Percentiles rank a stretch among this genome's conserved stretches.
phyloP scores from a whole-genome alignment of 2,113 vertebrate genomes.

The Pycnonotus jocosus region DNA sequence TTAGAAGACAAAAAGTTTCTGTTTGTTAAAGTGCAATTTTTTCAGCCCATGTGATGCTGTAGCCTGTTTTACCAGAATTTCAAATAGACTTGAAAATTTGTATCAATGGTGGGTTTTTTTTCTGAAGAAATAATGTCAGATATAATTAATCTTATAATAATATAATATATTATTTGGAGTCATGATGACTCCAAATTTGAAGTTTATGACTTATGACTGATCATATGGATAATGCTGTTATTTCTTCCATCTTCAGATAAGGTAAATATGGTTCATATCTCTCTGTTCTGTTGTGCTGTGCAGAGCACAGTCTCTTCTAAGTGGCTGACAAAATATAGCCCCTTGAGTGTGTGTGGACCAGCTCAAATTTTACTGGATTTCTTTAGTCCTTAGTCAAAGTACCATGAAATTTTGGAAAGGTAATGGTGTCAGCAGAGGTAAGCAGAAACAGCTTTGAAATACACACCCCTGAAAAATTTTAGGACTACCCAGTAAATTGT shows the following conservation, averaged over 20 bases:
- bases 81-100: background rate
- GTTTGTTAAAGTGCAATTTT: background rate
- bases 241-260: background rate
- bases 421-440: background rate
- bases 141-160: background rate
- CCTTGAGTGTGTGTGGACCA: background rate
- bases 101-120: background rate
- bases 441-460: background rate
- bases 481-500: background rate
- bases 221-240: background rate
- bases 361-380: background rate
- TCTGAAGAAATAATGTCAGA: background rate
- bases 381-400: background rate
- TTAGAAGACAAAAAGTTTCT: background rate
- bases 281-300: background rate
- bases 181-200: background rate
- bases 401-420: background rate
- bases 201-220: background rate
- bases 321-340: background rate
- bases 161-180: background rate
- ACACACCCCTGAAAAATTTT: background rate
- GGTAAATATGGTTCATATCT: background rate
- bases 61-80: background rate
- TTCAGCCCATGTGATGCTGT: background rate
- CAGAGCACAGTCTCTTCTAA: background rate